phyloP scores from a whole-genome alignment of 2,888 invertebrate species.

The Latrodectus hesperus region DNA sequence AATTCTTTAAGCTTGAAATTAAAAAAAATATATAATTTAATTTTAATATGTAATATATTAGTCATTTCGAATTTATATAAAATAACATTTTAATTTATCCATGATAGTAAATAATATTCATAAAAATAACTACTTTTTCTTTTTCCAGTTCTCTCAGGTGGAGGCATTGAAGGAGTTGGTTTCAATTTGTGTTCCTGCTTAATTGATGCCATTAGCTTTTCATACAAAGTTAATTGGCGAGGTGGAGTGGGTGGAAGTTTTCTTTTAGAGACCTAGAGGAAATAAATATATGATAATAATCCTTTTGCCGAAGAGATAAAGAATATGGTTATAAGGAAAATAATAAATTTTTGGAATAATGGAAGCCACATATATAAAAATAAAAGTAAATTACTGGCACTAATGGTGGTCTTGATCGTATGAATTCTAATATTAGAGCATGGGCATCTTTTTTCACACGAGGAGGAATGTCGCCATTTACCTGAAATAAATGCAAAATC shows the following conservation, averaged over 20 bases:
- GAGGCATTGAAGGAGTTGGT: slow-evolving; percentile 75
- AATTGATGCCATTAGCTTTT: slow-evolving; percentile 90
- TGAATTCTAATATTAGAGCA: slow-evolving; percentile 95
- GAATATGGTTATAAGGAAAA: no score
- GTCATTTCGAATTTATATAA: no score
- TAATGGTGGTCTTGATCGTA: slow-evolving; percentile 93
- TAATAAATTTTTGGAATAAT: no score
- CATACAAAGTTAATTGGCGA: slow-evolving; percentile 85
- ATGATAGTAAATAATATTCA: not conserved
- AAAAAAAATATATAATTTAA: no score
- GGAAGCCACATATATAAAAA: no score
- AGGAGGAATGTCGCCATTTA: slow-evolving; percentile 85
- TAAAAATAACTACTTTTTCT: slow-evolving; percentile 45
- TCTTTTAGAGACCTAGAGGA: slow-evolving; percentile 84
- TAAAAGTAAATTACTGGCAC: slow-evolving; percentile 80
- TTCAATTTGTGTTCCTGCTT: slow-evolving; percentile 79
- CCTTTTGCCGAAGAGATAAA: no score
- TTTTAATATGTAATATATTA: no score
- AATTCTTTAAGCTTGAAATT: no score
- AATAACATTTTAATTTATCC: no score
- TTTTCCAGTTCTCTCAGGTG: slow-evolving; percentile 27
- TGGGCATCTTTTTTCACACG: slow-evolving; percentile 95
- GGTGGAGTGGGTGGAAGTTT: slow-evolving; percentile 83
- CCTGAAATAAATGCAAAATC: slow-evolving; percentile 74
- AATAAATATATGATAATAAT: not conserved